These are phyloP conservation scores for Oreochromis niloticus DNA, from an alignment of 2,113 vertebrate species.

Conservation along the genomic window DNA sequence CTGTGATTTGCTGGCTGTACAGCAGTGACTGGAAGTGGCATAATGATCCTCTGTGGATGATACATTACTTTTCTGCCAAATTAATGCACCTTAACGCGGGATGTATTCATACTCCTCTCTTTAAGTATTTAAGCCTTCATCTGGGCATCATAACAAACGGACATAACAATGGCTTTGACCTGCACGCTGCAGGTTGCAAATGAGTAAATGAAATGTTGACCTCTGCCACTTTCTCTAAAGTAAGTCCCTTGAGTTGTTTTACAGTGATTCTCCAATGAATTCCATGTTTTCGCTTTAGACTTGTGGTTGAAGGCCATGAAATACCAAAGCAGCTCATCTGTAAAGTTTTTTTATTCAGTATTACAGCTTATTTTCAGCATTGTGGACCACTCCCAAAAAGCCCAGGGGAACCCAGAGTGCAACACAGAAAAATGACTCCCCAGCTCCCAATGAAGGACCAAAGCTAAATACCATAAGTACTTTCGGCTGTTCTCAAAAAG, in stretches of 20 bases:
- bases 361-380: not conserved
- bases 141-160: not conserved
- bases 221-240: not conserved
- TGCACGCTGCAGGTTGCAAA: not conserved
- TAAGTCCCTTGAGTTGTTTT: not conserved
- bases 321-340: not conserved
- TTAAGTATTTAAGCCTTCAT: not conserved
- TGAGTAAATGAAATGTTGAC: slow-evolving; percentile 19
- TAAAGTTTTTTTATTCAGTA: not conserved
- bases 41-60: slow-evolving; percentile 42
- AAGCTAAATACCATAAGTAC: not conserved
- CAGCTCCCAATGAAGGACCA: not conserved
- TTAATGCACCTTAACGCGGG: slow-evolving; percentile 26
- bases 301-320: not conserved
- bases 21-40: slow-evolving; percentile 13
- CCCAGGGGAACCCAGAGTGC: not conserved
- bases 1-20: slow-evolving; percentile 50
- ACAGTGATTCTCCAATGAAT: not conserved
- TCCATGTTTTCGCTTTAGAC: not conserved
- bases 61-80: slow-evolving; percentile 39
- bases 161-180: not conserved
- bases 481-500: not conserved
- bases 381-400: not conserved
- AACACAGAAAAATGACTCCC: not conserved
- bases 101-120: not conserved